Conservation (phyloP, 2,888 invertebrate genomes). For the Protodeltote pygarga region DNA sequence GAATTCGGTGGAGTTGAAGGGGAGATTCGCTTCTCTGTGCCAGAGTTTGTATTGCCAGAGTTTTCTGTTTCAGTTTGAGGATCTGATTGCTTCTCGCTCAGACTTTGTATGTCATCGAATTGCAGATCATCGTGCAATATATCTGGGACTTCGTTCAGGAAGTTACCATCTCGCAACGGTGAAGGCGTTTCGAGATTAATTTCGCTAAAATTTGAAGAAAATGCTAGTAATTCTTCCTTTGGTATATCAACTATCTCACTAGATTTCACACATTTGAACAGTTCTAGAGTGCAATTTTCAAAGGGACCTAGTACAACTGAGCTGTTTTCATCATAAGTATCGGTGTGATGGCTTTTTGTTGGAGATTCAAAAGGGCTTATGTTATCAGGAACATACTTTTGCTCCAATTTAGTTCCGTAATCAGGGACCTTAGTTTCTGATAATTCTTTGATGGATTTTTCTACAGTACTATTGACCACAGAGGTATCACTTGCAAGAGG, state of each 20-base stretch:
- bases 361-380: slow-evolving; percentile 81
- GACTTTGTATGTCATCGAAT: slow-evolving; percentile 66
- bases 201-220: slow-evolving; percentile 85
- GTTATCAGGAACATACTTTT: slow-evolving; percentile 67
- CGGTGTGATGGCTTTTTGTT: slow-evolving; percentile 78
- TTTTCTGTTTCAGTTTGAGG: slow-evolving; percentile 58
- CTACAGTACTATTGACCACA: slow-evolving; percentile 56
- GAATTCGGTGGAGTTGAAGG: slow-evolving; percentile 81
- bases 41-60: slow-evolving; percentile 62
- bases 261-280: slow-evolving; percentile 83
- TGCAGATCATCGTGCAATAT: slow-evolving; percentile 70
- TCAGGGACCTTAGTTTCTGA: slow-evolving; percentile 64
- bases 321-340: slow-evolving; percentile 81
- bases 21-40: slow-evolving; percentile 72
- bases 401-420: slow-evolving; percentile 65
- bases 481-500: slow-evolving; percentile 72
- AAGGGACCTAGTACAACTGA: slow-evolving; percentile 87
- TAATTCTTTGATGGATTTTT: slow-evolving; percentile 52
- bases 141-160: slow-evolving; percentile 82
- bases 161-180: slow-evolving; percentile 78
- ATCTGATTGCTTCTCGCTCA: slow-evolving; percentile 66
- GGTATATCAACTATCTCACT: slow-evolving; percentile 73
- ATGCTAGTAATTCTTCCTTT: slow-evolving; percentile 82
- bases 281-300: slow-evolving; percentile 84
- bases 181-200: slow-evolving; percentile 82